Evolutionary conservation across 2,797 vertebrate species (phyloP).

Genomic region (Stomatorhinus walkeri): DNA sequence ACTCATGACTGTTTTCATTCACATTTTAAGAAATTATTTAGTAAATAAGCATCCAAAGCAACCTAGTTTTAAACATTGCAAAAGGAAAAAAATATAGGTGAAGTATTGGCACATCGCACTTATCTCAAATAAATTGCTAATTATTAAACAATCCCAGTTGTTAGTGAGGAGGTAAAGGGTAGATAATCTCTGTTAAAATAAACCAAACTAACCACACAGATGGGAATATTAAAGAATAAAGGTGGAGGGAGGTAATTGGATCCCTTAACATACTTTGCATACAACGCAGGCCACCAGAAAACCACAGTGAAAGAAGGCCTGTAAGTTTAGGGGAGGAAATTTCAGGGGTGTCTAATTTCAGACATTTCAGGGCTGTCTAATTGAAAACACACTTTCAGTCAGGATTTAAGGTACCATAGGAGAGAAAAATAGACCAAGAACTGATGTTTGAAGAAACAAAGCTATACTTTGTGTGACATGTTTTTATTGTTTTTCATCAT

Average conservation of each 20-base stretch:
- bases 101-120: background rate
- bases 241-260: background rate
- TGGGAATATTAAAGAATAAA: background rate
- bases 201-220: background rate
- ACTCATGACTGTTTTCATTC: background rate
- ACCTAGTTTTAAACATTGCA: background rate
- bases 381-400: constrained; percentile 63
- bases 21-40: background rate
- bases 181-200: background rate
- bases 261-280: background rate
- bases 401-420: constrained; percentile 54
- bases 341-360: constrained; percentile 56
- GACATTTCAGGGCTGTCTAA: constrained; percentile 51
- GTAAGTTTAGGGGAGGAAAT: constrained; percentile 21
- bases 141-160: background rate
- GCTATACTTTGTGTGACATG: constrained; percentile 62
- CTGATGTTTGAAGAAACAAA: constrained; percentile 64
- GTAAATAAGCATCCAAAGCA: background rate
- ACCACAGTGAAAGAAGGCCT: constrained; percentile 23
- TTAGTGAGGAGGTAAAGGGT: background rate
- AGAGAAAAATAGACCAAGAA: constrained; percentile 54
- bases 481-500: constrained; percentile 65
- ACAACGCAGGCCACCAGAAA: background rate
- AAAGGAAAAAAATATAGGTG: background rate
- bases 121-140: background rate